These are phyloP conservation scores for Phalacrocorax pelagicus DNA, from an alignment of 2,113 vertebrate species.

Conservation along the genomic window DNA sequence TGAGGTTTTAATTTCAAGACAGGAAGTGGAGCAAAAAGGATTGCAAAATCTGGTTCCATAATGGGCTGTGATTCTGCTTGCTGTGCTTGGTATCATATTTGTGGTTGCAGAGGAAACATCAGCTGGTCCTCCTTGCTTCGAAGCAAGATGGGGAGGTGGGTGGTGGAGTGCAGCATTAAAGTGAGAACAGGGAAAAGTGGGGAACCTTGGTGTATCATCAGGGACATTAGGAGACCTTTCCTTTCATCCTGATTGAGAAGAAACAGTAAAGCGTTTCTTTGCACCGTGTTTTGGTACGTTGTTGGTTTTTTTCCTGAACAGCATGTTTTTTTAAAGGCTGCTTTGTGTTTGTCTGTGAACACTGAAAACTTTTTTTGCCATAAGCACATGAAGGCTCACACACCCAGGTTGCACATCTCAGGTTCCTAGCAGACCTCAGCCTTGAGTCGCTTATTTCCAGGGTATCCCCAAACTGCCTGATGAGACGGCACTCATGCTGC, in stretches of 20 bases:
- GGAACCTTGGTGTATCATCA: not conserved
- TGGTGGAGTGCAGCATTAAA: not conserved
- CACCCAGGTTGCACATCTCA: rapidly evolving
- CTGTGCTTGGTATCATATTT: constrained; percentile 5
- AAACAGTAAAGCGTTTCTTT: not conserved
- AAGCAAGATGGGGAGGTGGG: not conserved
- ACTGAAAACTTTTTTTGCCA: not conserved
- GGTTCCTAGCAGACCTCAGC: not conserved
- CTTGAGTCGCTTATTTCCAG: not conserved
- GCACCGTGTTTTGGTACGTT: not conserved
- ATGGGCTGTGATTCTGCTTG: not conserved
- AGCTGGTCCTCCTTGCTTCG: not conserved
- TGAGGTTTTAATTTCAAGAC: constrained; percentile 40
- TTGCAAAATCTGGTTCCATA: constrained; percentile 19
- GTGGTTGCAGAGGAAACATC: not conserved
- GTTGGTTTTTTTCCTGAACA: too few relatives aligned
- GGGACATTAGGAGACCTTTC: not conserved
- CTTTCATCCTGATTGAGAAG: not conserved
- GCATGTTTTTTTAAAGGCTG: not conserved
- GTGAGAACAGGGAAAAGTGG: not conserved
- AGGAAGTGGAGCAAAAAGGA: constrained; percentile 23
- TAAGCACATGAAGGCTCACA: not conserved
- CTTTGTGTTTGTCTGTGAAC: not conserved
- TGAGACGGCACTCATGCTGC: not conserved
- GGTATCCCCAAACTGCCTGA: not conserved